These are phyloP conservation scores for Xenopus petersii DNA, from an alignment of 2,797 vertebrate species.

Conservation along the genomic window DNA sequence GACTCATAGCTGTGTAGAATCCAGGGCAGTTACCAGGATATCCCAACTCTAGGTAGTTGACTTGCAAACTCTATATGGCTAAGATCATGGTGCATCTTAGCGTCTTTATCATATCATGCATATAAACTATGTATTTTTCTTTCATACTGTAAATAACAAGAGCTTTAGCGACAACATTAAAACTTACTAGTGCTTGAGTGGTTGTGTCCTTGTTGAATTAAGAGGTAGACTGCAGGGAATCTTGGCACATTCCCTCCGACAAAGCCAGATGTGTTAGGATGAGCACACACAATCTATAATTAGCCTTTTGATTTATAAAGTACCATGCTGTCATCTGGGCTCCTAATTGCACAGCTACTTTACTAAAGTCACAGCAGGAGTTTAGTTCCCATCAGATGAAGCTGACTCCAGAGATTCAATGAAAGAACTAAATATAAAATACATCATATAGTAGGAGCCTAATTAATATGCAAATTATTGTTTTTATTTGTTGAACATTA, in stretches of 20 bases:
- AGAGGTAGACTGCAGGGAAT: not conserved
- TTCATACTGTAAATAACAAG: no score
- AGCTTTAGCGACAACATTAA: no score
- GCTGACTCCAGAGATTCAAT: constrained; percentile 26
- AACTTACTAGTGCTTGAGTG: not conserved
- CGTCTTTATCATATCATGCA: no score
- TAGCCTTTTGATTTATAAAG: constrained; percentile 48
- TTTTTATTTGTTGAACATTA: constrained; percentile 45
- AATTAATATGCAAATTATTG: constrained; percentile 48
- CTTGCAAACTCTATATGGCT: no score
- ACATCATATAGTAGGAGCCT: constrained; percentile 21
- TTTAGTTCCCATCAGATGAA: constrained; percentile 40
- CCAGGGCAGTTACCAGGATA: no score
- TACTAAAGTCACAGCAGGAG: constrained; percentile 26
- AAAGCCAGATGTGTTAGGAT: constrained; percentile 34
- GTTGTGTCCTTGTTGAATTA: constrained; percentile 8
- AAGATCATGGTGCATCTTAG: no score
- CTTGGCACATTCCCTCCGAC: constrained; percentile 20
- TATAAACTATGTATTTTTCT: not conserved
- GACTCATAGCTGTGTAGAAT: no score
- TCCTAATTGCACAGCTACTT: constrained; percentile 28
- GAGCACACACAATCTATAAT: constrained; percentile 37
- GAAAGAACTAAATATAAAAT: constrained; percentile 23
- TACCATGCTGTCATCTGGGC: constrained; percentile 34
- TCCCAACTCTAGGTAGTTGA: no score